Evolutionary conservation across 2,888 invertebrate genomes (phyloP), one percentile per base, ranked within the genome.

Genomic region (Aleiodes testaceus): DNA sequence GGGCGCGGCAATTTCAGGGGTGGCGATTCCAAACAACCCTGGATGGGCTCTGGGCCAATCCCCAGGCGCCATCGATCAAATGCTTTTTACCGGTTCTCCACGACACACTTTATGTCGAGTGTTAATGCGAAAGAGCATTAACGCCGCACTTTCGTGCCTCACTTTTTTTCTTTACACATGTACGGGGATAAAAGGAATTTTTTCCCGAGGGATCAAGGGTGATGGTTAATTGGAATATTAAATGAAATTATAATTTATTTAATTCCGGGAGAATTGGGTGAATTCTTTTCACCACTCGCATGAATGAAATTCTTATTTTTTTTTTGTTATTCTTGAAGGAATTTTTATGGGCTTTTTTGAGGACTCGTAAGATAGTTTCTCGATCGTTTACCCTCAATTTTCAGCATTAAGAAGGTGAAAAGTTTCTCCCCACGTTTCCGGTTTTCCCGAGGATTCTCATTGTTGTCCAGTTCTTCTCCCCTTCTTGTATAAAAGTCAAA

Each of bases 81-180:
- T 70, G 74, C 72, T 77, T 83, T 81, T 84, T 82, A 82, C 53
- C 67, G 53, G 72, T 72, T 72, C 83, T 80, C 81, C 80, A 81
- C 83, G 80, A 79, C 80, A 82, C 82, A 84, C 87, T 87, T 84
- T 85, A 82, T 81, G 82, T 82, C 81, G 83, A 85, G 87, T 85
- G 85, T 83, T 86, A 84, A 86, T 85, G 83, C 79, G 82, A 84
- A 82, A 82, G 83, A 78, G 83, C 84, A 86, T 87, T 86, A 87
- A 85, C 78, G 83, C 81, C 81, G 81, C 81, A 81, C 81, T 50
- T 72, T 72, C 75, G 79, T 82, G 82, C 82, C 44, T 70, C 47
- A 53, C 18, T 65, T 68, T 66, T 55, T 67, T 61, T 52, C n/a
- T 45, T 4, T 45, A 14, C 3, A 14, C 52, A 2, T 4, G 4